Conservation (phyloP, 2,797 vertebrate species). For the Sebastes taczanowskii region DNA sequence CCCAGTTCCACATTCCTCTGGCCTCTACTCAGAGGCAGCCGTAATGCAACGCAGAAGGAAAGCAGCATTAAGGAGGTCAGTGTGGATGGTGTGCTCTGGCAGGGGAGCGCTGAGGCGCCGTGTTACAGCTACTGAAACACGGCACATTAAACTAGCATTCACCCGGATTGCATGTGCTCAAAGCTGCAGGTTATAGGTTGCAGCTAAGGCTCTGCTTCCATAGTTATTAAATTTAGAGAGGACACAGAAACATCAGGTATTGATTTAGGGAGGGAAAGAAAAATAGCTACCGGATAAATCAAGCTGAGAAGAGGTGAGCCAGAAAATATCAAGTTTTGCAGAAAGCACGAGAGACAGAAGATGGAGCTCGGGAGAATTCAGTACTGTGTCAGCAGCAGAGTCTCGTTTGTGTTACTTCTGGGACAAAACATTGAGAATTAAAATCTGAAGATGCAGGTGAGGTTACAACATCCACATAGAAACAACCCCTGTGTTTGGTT, state of each 20-base stretch:
- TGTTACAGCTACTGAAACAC: constrained; percentile 42
- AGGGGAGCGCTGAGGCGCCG: constrained; percentile 9
- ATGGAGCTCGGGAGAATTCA: background rate
- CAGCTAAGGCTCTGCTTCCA: constrained; percentile 10
- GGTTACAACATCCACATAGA: background rate
- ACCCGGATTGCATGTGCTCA: background rate
- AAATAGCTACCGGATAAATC: constrained; percentile 28
- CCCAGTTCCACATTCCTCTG: constrained; percentile 65
- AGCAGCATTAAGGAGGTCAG: constrained; percentile 50
- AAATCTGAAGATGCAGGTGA: constrained; percentile 10
- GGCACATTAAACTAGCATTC: constrained; percentile 29
- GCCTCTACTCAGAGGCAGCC: constrained; percentile 49
- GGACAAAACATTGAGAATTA: background rate
- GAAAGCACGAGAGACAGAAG: background rate
- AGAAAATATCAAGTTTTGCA: constrained; percentile 29
- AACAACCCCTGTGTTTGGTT: background rate
- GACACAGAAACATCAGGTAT: constrained; percentile 41
- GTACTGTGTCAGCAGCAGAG: background rate
- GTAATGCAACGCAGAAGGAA: constrained; percentile 63
- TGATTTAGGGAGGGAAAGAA: constrained; percentile 19
- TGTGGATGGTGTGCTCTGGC: constrained; percentile 17
- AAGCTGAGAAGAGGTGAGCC: background rate
- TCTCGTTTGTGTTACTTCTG: constrained; percentile 12
- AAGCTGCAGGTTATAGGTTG: constrained; percentile 12
- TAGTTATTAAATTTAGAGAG: constrained; percentile 39